Base-by-base conservation (phyloP, 2,888 invertebrate genomes). In the Strigamia maritima region DNA sequence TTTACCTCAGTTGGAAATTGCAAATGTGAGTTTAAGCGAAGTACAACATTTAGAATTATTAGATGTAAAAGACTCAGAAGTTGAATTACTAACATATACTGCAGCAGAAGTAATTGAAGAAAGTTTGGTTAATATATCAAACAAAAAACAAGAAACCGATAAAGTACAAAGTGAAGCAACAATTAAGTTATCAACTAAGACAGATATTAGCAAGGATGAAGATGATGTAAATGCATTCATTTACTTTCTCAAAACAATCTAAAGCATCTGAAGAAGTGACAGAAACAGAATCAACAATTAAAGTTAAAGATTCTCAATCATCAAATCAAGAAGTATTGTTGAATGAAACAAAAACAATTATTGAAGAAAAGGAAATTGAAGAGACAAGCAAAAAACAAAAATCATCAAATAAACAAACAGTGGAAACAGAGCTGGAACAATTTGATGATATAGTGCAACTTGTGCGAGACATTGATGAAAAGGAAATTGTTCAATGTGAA, bases 371-470 rank as follows among this genome's bases (percentile, higher is more conserved):
- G n/a, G 2, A 4, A 22, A 54, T 7, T 54, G 7, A 54, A 54
- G 16, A 14, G 49, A 16, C 49, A 49, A 54, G 4, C n/a, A 79
- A 78, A 79, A 22, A 84, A 86, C 14, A 85, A 86, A 38, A 83
- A 86, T 79, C 31, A 31, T 31, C 86, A 86, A 79, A 86, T 87
- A 31, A 31, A 31, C 31, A 54, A 54, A 22, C 7, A 54, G 60
- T 19, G 22, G 60, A 54, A n/a, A 54, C 60, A 4, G 60, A 54
- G 22, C 60, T 22, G 7, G 60, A 54, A 54, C n/a, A 54, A 54
- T n/a, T 54, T 54, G 22, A 54, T 19, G 7, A 7, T 54, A 54
- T 54, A 54, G 60, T 22, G 2, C 31, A 31, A 54, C 3, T 54
- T n/a, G 2, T 6, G 75, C 81, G 35, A 80, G 80, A 3, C 77